Evolutionary conservation across 2,888 invertebrate genomes (phyloP).

Genomic region (Eilema caniola): DNA sequence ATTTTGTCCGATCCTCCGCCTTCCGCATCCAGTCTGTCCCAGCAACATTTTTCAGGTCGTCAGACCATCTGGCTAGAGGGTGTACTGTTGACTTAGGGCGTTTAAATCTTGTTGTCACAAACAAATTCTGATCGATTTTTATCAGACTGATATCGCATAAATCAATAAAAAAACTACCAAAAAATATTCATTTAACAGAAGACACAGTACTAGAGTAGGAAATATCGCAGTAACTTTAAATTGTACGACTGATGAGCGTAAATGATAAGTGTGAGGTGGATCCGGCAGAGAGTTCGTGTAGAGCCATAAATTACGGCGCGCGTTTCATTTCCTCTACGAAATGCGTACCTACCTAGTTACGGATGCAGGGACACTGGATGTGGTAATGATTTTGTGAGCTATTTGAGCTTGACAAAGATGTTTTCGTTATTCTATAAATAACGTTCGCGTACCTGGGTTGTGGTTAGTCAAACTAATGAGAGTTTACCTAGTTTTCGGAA

Average conservation of each 20-base stretch:
- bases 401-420: background rate
- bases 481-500: background rate
- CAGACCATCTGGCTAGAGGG: too few species aligned
- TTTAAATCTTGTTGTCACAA: too few species aligned
- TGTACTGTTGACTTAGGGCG: too few species aligned
- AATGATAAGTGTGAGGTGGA: constrained; percentile 81
- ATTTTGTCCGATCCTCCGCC: too few species aligned
- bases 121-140: background rate
- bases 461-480: background rate
- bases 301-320: constrained; percentile 76
- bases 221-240: constrained; percentile 55
- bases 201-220: constrained; percentile 32
- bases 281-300: constrained; percentile 70
- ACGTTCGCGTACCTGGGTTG: background rate
- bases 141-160: background rate
- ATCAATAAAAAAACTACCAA: background rate
- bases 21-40: too few species aligned
- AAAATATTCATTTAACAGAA: constrained; percentile 5
- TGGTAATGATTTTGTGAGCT: constrained; percentile 18
- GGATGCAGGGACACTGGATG: constrained; percentile 51
- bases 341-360: constrained; percentile 69
- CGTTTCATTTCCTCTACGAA: constrained; percentile 84
- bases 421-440: background rate
- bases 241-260: constrained; percentile 66
- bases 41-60: too few species aligned